Evolutionary conservation across 92 coral and sea anemone genomes (phyloP), one percentile per base, ranked within the genome.

Genomic region (Micromussa lordhowensis): DNA sequence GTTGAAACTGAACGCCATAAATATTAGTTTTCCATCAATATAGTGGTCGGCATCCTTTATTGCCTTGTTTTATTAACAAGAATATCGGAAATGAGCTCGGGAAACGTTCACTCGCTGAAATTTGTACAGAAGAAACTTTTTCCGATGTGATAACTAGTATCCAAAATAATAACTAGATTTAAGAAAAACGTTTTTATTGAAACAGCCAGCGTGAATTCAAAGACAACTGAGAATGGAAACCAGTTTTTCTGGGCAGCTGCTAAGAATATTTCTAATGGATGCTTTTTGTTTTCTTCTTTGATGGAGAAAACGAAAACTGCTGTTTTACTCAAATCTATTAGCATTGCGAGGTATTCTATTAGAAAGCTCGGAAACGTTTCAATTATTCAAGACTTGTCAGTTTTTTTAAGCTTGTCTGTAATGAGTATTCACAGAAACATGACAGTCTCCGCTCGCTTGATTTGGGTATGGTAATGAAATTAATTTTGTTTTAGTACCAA

Each of bases 341-440:
- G 28, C 32, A 32, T 19, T 6, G 29, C 10, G 61, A 68, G 15
- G 77, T 11, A 26, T 30, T 24, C 32, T 30, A 57, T 51, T 21
- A 5, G 21, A 26, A 72, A 73, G 30, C 19, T 72, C 53, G 34
- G 10, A 19, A 48, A 75, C 16, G 81, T n/a, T 36, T 74, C 15
- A 74, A 74, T 74, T 57, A 72, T 75, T 75, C 59, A 84, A 58
- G 48, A 84, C 55, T 13, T 73, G 73, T 55, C 81, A 84, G 32
- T 55, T 54, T 72, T 75, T 38, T 38, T 35, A n/a, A n/a, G 24
- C 51, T 28, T 51, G 18, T 19, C 17, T 34, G 14, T 57, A 74
- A 84, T 82, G 78, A 70, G 22, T 70, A 31, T 40, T 48, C 77
- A 55, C 44, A 51, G 35, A 11, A 82, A 82, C 31, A 49, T 82